A percentile compares a stretch with the other conserved stretches of the same genome.
Conservation (phyloP, 2,797 vertebrate species). For the Helarctos malayanus region DNA sequence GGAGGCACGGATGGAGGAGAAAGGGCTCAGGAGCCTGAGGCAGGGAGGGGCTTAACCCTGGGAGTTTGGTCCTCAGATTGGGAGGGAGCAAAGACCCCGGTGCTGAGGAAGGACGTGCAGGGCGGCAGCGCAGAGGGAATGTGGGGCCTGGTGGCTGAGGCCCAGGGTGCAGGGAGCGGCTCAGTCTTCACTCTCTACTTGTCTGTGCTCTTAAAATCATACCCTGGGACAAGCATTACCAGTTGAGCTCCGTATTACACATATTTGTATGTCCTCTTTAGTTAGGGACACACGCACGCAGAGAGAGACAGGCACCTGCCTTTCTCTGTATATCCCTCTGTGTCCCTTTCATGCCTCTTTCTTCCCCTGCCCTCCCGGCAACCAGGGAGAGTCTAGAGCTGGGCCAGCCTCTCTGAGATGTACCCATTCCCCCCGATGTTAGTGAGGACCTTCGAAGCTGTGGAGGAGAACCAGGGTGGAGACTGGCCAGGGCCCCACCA, state of each 20-base stretch:
- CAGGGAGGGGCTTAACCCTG: not conserved
- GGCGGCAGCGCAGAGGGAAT: rapidly evolving
- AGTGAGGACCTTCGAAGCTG: not conserved
- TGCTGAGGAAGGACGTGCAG: not conserved
- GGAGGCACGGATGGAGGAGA: not conserved
- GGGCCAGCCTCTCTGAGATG: not conserved
- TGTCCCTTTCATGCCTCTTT: not conserved
- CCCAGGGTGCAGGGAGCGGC: not conserved
- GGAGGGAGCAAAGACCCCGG: not conserved
- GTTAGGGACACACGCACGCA: not conserved
- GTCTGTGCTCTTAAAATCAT: not conserved
- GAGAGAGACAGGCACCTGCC: not conserved
- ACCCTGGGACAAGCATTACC: not conserved
- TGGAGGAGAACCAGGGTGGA: not conserved
- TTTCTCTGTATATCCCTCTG: not conserved
- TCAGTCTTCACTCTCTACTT: not conserved
- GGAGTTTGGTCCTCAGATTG: not conserved
- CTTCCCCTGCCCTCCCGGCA: not conserved
- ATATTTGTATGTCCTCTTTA: not conserved
- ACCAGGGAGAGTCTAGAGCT: not conserved
- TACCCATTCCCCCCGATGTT: not conserved
- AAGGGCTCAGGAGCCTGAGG: not conserved
- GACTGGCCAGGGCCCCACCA: not conserved
- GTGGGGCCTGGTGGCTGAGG: not conserved
- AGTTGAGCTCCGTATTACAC: not conserved